Evolutionary conservation across 2,888 invertebrate genomes (phyloP), one percentile per base, ranked within the genome.

Genomic region (Dyspetes luteomarginatus): DNA sequence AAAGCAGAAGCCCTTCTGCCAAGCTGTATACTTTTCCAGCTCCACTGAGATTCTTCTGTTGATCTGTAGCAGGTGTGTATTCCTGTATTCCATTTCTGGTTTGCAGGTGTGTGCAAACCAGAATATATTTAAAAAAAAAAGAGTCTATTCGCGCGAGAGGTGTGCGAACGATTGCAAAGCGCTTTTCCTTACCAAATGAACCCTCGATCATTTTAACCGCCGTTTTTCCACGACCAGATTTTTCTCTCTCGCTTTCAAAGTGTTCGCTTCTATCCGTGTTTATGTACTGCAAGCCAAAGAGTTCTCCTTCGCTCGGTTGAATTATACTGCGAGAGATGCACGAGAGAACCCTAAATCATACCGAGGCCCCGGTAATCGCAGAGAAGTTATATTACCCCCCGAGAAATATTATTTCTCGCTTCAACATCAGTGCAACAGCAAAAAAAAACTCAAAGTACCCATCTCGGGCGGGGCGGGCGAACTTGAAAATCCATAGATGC

Each of bases 291-390:
- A 19, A 19, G 26, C 12, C 4, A 17, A 17, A 50, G 58, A 65
- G 64, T 58, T 43, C 58, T 17, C 30, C 19, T 12, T 55, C 36
- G 67, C 80, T 67, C 45, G 55, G 15, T 60, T 72, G 65, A 81
- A 76, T 81, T 67, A 50, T 62, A n/a, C 45, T 19, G 41, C 72
- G 58, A 43, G 48, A 12, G 26, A 24, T 28, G 24, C 43, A 24
- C 48, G 56, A 73, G 60, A 65, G 58, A 69, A 73, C 69, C 62
- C 72, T 83, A 83, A 81, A 83, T 83, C 81, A 83, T 62, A 50
- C 55, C 41, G 22, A 76, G 15, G 30, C 75, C 50, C 71, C 73
- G 28, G 52, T 65, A 60, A 81, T 81, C 72, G 72, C 72, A 30
- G 22, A 19, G 26, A 62, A 52, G 72, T 80, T 75, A 72, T 82